A percentile compares a stretch with the other conserved stretches of the same genome.
phyloP scores from a whole-genome alignment of 2,888 invertebrate genomes.

The Andrena hattorfiana region DNA sequence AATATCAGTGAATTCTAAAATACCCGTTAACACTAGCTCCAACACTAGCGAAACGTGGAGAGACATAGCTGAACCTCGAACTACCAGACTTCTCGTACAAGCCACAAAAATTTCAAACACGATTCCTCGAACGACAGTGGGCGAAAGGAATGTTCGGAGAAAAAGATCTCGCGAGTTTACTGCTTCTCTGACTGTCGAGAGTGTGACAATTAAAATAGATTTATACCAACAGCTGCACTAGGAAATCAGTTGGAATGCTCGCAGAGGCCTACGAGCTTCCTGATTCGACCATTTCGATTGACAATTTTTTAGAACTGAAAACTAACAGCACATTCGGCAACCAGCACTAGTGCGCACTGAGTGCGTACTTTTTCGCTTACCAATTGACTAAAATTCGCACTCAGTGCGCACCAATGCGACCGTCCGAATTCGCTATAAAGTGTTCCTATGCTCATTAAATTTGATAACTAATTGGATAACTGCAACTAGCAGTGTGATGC shows the following conservation, averaged over 20 bases:
- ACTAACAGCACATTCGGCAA: too few species aligned
- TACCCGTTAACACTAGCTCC: too few species aligned
- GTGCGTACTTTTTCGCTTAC: too few species aligned
- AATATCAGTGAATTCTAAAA: too few species aligned
- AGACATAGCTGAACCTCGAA: too few species aligned
- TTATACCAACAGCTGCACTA: conserved; percentile 59
- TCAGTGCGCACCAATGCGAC: too few species aligned
- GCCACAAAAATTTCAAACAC: neutral
- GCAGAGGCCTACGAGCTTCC: neutral
- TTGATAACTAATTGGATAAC: neutral
- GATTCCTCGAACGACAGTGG: neutral
- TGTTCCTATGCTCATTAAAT: neutral
- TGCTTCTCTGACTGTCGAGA: neutral
- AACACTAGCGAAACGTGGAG: too few species aligned
- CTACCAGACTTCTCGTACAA: too few species aligned
- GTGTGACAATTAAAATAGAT: conserved; percentile 65
- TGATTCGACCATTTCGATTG: neutral
- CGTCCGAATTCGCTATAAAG: too few species aligned
- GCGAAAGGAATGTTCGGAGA: neutral
- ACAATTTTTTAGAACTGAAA: neutral
- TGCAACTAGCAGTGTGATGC: neutral
- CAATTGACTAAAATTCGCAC: too few species aligned
- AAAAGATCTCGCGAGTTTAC: neutral
- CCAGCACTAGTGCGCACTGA: too few species aligned
- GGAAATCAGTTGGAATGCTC: conserved; percentile 35